phyloP scores from a whole-genome alignment of 1,140 invertebrate genomes.

The Aphelinus certus region DNA sequence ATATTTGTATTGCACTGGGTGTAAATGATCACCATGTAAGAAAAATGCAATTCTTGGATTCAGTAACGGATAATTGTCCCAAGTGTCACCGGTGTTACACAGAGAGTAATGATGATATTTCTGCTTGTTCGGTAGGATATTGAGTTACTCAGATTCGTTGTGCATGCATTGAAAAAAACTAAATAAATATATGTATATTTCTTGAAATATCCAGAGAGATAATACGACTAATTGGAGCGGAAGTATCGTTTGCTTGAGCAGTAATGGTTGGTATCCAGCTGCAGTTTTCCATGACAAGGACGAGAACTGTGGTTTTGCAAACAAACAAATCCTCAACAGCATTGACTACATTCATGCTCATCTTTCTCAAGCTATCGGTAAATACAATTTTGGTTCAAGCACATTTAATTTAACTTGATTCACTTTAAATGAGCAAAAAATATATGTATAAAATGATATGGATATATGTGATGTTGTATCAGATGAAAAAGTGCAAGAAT shows the following conservation, averaged over 20 bases:
- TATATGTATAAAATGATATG: neutral
- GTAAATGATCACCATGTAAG: conserved; percentile 56
- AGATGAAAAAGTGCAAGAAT: conserved; percentile 5
- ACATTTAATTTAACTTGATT: too few relatives aligned
- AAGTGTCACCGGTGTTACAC: conserved; percentile 67
- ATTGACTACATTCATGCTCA: conserved; percentile 65
- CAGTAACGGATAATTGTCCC: conserved; percentile 63
- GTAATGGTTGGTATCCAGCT: conserved; percentile 71
- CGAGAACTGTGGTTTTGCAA: conserved; percentile 65
- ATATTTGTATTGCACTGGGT: conserved; percentile 68
- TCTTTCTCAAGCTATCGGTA: conserved; percentile 63
- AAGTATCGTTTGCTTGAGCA: conserved; percentile 68
- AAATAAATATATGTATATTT: too few relatives aligned
- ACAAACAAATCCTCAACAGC: conserved; percentile 59
- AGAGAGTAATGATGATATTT: neutral
- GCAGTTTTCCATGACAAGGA: conserved; percentile 67
- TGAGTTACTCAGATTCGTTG: too few relatives aligned
- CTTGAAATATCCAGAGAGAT: conserved; percentile 38
- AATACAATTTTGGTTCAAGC: conserved; percentile 1
- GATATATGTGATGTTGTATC: conserved; percentile 1
- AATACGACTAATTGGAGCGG: conserved; percentile 65
- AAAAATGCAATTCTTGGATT: conserved; percentile 61
- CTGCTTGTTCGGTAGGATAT: conserved; percentile 8
- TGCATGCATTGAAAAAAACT: too few relatives aligned
- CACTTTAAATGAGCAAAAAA: neutral